Conservation (phyloP, 2,113 vertebrate species). For the Genyomyrus donnyi region DNA sequence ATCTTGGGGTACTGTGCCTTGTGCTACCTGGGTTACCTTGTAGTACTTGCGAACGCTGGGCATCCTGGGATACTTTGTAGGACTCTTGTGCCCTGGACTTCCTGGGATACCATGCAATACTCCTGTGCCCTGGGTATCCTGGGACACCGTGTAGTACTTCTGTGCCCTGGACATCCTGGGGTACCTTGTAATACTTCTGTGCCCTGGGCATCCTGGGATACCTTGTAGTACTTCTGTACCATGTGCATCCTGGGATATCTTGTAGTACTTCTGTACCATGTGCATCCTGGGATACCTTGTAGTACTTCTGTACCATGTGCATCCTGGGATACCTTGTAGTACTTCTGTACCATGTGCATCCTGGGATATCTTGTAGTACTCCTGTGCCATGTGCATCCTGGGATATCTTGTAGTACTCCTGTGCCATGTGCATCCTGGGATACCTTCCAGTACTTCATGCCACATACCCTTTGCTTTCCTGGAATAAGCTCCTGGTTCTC, state of each 20-base stretch:
- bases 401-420: not conserved
- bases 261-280: not conserved
- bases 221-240: not conserved
- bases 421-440: not conserved
- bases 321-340: not conserved
- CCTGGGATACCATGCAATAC: not conserved
- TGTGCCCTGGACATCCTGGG: not conserved
- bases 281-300: not conserved
- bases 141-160: not conserved
- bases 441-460: not conserved
- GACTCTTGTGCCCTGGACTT: too few relatives aligned
- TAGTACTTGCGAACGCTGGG: not conserved
- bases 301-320: not conserved
- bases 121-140: not conserved
- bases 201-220: not conserved
- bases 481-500: not conserved
- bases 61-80: not conserved
- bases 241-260: not conserved
- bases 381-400: not conserved
- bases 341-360: rapidly evolving
- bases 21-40: not conserved
- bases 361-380: not conserved
- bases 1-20: too few relatives aligned
- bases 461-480: not conserved
- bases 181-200: not conserved